phyloP scores from a whole-genome alignment of 2,797 vertebrate species.

The Sebastes nivosus region DNA sequence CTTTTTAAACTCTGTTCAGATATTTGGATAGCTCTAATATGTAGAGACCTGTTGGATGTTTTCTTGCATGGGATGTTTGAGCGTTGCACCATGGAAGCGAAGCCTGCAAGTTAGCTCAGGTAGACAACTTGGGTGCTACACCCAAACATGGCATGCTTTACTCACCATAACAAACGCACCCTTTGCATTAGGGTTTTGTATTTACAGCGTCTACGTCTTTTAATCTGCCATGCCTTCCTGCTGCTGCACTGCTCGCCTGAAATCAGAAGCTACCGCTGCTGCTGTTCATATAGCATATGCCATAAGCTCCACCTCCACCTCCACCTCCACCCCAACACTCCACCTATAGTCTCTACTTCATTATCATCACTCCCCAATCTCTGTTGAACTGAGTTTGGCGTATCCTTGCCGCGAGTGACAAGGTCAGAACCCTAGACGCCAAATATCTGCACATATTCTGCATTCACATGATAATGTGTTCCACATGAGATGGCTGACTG shows the following conservation, averaged over 20 bases:
- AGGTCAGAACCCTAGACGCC: not conserved
- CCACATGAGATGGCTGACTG: constrained; percentile 11
- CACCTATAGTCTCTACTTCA: not conserved
- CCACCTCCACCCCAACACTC: not conserved
- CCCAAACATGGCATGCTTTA: not conserved
- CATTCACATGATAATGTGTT: constrained; percentile 16
- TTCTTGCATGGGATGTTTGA: not conserved
- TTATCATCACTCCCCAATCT: not conserved
- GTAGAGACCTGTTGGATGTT: not conserved
- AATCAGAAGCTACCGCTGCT: not conserved
- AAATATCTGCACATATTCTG: not conserved
- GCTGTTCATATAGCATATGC: not conserved
- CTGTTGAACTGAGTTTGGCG: not conserved
- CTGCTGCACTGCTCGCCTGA: not conserved
- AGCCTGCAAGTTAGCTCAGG: not conserved
- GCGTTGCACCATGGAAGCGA: not conserved
- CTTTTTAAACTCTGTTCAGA: not conserved
- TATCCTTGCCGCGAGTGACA: not conserved
- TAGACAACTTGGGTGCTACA: not conserved
- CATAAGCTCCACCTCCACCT: too few species aligned
- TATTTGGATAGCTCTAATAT: not conserved
- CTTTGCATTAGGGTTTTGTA: not conserved
- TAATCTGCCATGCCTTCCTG: not conserved
- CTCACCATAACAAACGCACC: not conserved
- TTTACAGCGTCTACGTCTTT: not conserved